Conservation (phyloP, 2,888 invertebrate species). For the Aproaerema taeniolella region DNA sequence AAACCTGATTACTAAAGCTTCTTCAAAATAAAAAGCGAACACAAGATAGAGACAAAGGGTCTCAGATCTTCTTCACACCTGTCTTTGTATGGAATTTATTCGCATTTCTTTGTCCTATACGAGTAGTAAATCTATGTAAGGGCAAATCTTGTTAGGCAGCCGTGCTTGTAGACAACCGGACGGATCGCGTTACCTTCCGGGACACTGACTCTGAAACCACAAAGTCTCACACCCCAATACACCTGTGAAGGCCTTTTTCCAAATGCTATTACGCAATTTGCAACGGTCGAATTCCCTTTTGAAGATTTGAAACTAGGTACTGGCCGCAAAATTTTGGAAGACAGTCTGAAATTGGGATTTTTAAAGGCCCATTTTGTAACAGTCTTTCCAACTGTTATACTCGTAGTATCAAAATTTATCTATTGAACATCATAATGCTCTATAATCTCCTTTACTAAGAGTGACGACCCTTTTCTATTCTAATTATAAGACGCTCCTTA, state of each 20-base stretch:
- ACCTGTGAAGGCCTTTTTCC: slow-evolving; percentile 36
- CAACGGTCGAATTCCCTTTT: slow-evolving; percentile 25
- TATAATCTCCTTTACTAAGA: too few species aligned
- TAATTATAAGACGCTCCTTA: too few species aligned
- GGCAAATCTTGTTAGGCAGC: slow-evolving; percentile 61
- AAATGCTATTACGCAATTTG: slow-evolving; percentile 42
- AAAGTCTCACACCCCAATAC: slow-evolving; percentile 57
- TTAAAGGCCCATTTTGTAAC: slow-evolving; percentile 1
- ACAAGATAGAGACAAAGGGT: slow-evolving; percentile 1
- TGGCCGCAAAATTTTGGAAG: not conserved
- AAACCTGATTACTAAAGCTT: too few species aligned
- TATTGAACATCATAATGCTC: too few species aligned
- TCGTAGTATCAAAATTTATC: too few species aligned
- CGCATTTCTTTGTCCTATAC: slow-evolving; percentile 42
- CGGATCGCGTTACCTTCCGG: slow-evolving; percentile 64
- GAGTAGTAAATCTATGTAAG: slow-evolving; percentile 28
- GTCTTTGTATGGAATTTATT: slow-evolving; percentile 35
- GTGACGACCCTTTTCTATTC: too few species aligned
- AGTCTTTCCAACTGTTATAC: not conserved
- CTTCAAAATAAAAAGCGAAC: not conserved
- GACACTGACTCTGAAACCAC: slow-evolving; percentile 45
- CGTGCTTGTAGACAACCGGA: slow-evolving; percentile 35
- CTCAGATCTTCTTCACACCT: slow-evolving; percentile 36
- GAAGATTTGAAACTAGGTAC: too few species aligned
- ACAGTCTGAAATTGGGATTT: too few species aligned